These are phyloP conservation scores for Pentamera pediparva DNA, from an alignment of 53 echinoderm and acorn worm genomes.

Conservation along the genomic window DNA sequence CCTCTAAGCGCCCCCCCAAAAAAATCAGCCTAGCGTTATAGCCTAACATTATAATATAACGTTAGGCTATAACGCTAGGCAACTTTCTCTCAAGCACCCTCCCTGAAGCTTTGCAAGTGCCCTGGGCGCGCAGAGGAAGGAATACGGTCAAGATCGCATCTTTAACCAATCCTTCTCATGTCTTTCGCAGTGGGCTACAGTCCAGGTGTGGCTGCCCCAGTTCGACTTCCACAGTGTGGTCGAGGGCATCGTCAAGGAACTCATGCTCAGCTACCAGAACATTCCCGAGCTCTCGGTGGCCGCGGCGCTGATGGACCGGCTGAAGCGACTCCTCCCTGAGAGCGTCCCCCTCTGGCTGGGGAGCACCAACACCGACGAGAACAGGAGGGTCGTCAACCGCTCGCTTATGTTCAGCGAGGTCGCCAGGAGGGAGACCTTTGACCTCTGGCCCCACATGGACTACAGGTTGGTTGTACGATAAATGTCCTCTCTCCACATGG, in stretches of 20 bases:
- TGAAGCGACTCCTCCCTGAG: constrained; percentile 77
- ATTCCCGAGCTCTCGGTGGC: constrained; percentile 75
- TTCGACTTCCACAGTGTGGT: constrained; percentile 77
- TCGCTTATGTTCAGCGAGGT: constrained; percentile 97
- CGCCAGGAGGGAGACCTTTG: constrained; percentile 80
- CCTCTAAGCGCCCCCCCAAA: too few relatives aligned
- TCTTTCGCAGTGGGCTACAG: constrained; percentile 85
- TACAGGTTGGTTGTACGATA: constrained; percentile 97
- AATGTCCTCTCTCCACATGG: too few relatives aligned
- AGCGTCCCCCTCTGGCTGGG: constrained; percentile 49
- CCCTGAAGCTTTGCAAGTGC: too few relatives aligned
- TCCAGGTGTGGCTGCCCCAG: constrained; percentile 73
- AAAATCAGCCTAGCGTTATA: too few relatives aligned
- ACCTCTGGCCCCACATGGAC: constrained; percentile 96
- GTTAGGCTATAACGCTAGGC: too few relatives aligned
- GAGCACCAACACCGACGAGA: constrained; percentile 67
- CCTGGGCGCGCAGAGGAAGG: too few relatives aligned
- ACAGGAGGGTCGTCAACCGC: constrained; percentile 44
- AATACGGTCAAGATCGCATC: too few relatives aligned
- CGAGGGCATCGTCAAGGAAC: constrained; percentile 62
- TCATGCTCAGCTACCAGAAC: constrained; percentile 68
- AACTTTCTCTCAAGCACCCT: too few relatives aligned
- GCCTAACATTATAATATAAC: too few relatives aligned
- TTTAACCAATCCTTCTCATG: neutral
- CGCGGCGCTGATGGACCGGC: constrained; percentile 83